Conservation (phyloP, 1,140 invertebrate species). For the Ctenoplectra terminalis region DNA sequence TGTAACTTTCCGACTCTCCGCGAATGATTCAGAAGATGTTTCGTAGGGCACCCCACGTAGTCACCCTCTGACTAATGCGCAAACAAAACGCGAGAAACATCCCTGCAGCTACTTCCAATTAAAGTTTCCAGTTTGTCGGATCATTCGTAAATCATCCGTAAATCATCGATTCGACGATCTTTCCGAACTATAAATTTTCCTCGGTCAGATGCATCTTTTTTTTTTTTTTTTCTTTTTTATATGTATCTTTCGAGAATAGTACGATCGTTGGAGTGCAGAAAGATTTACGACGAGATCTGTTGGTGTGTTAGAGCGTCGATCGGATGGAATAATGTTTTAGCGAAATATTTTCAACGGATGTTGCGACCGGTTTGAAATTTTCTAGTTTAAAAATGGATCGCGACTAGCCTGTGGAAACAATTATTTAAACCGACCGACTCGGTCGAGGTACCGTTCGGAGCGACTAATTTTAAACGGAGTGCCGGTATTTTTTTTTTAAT, state of each 20-base stretch:
- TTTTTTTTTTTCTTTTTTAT: too few species aligned
- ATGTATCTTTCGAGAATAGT: neutral
- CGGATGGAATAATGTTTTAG: neutral
- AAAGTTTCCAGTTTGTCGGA: neutral
- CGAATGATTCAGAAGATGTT: conserved; percentile 57
- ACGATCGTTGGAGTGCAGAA: neutral
- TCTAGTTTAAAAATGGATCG: conserved; percentile 32
- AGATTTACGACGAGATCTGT: neutral
- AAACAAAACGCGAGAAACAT: conserved; percentile 35
- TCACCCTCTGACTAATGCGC: conserved; percentile 55
- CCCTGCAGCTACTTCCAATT: conserved; percentile 10
- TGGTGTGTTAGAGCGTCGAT: too few species aligned
- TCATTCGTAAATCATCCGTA: neutral
- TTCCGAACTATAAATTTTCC: neutral
- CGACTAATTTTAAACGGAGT: conserved; percentile 10
- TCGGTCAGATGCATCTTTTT: neutral
- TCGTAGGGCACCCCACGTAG: conserved; percentile 50
- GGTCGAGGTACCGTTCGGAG: conserved; percentile 58
- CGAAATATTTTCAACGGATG: neutral
- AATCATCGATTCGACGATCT: neutral
- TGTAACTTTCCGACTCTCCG: conserved; percentile 1
- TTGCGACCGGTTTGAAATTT: conserved; percentile 11
- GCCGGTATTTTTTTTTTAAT: conserved; percentile 33
- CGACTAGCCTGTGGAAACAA: conserved; percentile 21
- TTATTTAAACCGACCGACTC: conserved; percentile 22